A percentile compares a stretch with the other conserved stretches of the same genome.
Evolutionary conservation across 1,140 invertebrate genomes (phyloP).

Genomic region (Pomacea maculata): DNA sequence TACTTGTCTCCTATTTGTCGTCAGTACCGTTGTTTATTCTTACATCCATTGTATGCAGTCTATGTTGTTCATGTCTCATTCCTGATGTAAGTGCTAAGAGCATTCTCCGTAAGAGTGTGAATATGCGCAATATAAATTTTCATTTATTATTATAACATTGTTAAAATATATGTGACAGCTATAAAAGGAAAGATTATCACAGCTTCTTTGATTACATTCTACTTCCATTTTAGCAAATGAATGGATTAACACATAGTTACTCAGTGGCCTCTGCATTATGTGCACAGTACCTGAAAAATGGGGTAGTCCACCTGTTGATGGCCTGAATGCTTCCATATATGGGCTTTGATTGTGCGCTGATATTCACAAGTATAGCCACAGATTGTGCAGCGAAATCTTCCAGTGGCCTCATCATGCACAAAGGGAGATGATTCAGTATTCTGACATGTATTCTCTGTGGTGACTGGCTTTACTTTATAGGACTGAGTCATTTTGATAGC

Average conservation of each 20-base stretch:
- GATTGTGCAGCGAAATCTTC: constrained; percentile 57
- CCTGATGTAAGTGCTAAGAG: too few species aligned
- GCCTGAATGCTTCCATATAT: constrained; percentile 65
- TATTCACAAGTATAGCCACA: constrained; percentile 63
- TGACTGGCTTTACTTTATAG: constrained; percentile 31
- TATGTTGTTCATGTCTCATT: too few species aligned
- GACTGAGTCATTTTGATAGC: neutral
- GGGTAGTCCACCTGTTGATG: constrained; percentile 63
- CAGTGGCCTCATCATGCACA: constrained; percentile 48
- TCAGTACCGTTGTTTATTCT: too few species aligned
- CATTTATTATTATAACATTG: too few species aligned
- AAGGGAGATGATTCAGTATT: constrained; percentile 42
- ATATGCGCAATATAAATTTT: too few species aligned
- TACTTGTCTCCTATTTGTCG: too few species aligned
- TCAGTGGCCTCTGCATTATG: neutral
- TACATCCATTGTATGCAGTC: too few species aligned
- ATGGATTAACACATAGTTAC: neutral
- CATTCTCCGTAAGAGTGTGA: too few species aligned
- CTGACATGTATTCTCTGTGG: constrained; percentile 31
- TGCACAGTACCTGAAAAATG: constrained; percentile 50
- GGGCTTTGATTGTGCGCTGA: constrained; percentile 65
- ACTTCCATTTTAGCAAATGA: too few species aligned
- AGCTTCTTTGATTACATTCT: too few species aligned
- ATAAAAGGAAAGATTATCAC: too few species aligned
- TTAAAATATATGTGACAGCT: too few species aligned